Evolutionary conservation across 2,113 vertebrate species (phyloP).

Genomic region (Phrynocephalus versicolor): DNA sequence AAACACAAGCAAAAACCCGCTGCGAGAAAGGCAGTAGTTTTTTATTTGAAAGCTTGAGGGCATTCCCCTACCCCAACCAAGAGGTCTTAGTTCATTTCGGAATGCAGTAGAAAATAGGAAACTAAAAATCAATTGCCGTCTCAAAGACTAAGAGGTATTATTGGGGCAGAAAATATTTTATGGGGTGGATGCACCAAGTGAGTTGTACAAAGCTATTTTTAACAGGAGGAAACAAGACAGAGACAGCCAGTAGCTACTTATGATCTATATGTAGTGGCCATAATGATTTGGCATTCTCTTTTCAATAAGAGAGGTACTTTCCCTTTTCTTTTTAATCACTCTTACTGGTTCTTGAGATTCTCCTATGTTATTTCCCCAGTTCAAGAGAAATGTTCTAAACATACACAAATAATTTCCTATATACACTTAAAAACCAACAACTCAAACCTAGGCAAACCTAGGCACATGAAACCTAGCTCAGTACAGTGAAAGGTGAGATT

Average conservation of each 20-base stretch:
- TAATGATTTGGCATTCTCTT: not conserved
- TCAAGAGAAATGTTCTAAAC: too few species aligned
- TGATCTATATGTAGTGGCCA: not conserved
- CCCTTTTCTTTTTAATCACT: too few species aligned
- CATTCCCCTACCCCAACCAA: slow-evolving; percentile 34
- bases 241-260: not conserved
- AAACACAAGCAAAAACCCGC: not conserved
- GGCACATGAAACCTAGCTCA: not conserved
- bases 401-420: too few species aligned
- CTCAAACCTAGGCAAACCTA: too few species aligned
- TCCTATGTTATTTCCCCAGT: too few species aligned
- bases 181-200: not conserved
- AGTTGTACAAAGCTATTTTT: not conserved
- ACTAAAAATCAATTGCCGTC: not conserved
- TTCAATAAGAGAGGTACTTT: too few species aligned
- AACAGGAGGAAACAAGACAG: not conserved
- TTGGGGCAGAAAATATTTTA: not conserved
- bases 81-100: slow-evolving; percentile 38
- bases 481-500: not conserved
- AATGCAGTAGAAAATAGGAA: not conserved
- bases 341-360: too few species aligned
- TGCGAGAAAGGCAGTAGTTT: slow-evolving; percentile 24
- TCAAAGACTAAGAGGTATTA: not conserved
- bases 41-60: slow-evolving; percentile 33
- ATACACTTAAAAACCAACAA: too few species aligned